Base-by-base conservation (phyloP, 1,140 invertebrate species). In the Drosophila nigromelanica region DNA sequence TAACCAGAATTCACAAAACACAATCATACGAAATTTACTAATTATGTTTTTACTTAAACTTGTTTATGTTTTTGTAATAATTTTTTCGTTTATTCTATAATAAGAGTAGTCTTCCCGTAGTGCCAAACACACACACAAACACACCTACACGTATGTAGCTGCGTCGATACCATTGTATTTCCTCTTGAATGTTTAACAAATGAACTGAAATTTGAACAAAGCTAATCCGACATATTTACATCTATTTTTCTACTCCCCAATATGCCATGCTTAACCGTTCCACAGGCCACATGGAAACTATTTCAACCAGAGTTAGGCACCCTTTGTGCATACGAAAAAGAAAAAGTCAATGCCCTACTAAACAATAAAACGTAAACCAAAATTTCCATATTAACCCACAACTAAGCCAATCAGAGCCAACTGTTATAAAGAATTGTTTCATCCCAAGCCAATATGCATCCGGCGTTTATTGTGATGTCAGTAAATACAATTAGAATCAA, bases 271-370 rank as follows among this genome's bases (percentile, higher is more conserved):
- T 89, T 89, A 78, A 51, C 70, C 76, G 64, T 61, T 74, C 64
- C 74, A 66, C 89, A 90, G 89, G 89, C 89, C 89, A 67, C 89
- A 90, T 89, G 89, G 89, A 85, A 90, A 90, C 66, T 89, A 73
- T 90, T 85, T 89, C 78, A 87, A 52, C 70, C 77, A 90, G 63
- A 56, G 71, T 86, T 90, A 90, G 69, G 73, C 69, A 72, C 39
- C 51, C 50, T 39, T 73, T 55, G 45, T 18, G 78, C 54, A 75
- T 43, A 52, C 35, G 71, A 74, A 72, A 77, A 50, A 50, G 73
- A 47, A 47, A 69, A 82, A 62, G 11, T 56, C 59, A 83, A 83
- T 76, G 56, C 52, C 80, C 42, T 60, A 71, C 61, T 66, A 78
- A 76, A 45, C 48, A 72, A 27, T 45, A 61, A 78, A 63, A 75